Base-by-base conservation (phyloP, 2,888 invertebrate species). In the Stenchaetothrips biformis region DNA sequence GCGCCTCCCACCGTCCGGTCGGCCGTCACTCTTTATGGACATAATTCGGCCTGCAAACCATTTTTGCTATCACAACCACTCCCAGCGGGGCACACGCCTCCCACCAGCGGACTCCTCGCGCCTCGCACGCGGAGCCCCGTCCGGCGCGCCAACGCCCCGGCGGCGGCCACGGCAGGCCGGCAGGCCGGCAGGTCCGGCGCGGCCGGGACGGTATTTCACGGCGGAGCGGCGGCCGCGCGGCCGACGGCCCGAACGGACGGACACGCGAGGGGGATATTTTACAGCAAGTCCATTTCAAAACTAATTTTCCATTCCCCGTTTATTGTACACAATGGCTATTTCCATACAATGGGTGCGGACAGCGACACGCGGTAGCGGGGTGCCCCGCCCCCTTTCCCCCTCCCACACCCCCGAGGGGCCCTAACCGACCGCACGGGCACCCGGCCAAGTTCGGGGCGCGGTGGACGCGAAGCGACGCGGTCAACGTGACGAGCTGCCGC, bases 221-320 rank as follows among this genome's bases (percentile, higher is more conserved):
- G 53, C 53, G 13, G 49, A 16, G 53, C 6, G 21, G n/a, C 21
- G n/a, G 62, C 62, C n/a, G 62, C 62, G 62, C 62, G n/a, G 18
- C 62, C 18, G 37, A 37, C 62, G 67, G 67, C 67, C 4, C 11
- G 67, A 9, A 7, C 21, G 21, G 67, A 37, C 67, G 11, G 67
- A 74, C 67, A 74, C 67, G 67, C 67, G 67, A 74, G 67, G 67
- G 67, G 67, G 67, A 74, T 74, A 74, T 74, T 74, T 74, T 74
- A 74, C 67, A 74, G 67, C 67, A 74, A 74, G 67, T 74, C 67
- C 67, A 74, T 74, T 74, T 74, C 67, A 74, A 74, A 74, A 74
- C 67, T 74, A 74, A 74, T 74, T 74, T 74, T 74, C 67, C 67
- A 74, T 74, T 74, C 67, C 67, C 67, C 67, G 67, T 74, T 74